Evolutionary conservation across 2,888 invertebrate genomes (phyloP), one percentile per base, ranked within the genome.

Genomic region (Ochropacha duplaris): DNA sequence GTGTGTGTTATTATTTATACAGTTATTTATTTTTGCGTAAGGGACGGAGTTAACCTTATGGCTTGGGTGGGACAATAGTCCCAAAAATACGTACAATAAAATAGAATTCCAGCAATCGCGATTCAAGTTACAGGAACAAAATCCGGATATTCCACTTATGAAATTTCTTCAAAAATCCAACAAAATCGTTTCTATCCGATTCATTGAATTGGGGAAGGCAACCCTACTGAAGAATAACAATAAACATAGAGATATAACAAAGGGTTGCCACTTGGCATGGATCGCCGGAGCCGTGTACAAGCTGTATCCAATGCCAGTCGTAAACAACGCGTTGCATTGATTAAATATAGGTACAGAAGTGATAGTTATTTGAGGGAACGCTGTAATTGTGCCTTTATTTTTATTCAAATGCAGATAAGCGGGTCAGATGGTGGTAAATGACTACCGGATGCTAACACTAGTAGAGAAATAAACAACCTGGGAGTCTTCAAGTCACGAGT

Each of bases 191-290:
- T 36, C 36, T 44, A 44, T 19, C 44, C 19, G 44, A 19, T 44
- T 36, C n/a, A 44, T 44, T 31, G 52, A 31, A 34, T 31, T 34
- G 19, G 22, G 28, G 19, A 19, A 51, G 31, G 49, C 58, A 63
- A 57, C 55, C 56, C 61, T 58, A 58, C 44, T 19, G 58, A 55
- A 62, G 60, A 57, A 65, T 63, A 66, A 68, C 70, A 72, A 69
- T 65, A 76, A 72, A 72, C 69, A 68, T 67, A 57, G 72, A 75
- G 73, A 66, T 63, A 66, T 71, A 77, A 79, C 79, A 80, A 74
- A 79, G 78, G 76, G 76, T 70, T 74, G 76, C 66, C 78, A 77
- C 68, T 72, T 73, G 75, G 76, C 78, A 73, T 69, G 70, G 68
- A 61, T 66, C 69, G 70, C 66, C 55, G 55, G 56, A 66, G 44